Percentiles rank a stretch among this genome's conserved stretches.
Conservation (phyloP, 2,888 invertebrate species). For the Tholera decimalis region DNA sequence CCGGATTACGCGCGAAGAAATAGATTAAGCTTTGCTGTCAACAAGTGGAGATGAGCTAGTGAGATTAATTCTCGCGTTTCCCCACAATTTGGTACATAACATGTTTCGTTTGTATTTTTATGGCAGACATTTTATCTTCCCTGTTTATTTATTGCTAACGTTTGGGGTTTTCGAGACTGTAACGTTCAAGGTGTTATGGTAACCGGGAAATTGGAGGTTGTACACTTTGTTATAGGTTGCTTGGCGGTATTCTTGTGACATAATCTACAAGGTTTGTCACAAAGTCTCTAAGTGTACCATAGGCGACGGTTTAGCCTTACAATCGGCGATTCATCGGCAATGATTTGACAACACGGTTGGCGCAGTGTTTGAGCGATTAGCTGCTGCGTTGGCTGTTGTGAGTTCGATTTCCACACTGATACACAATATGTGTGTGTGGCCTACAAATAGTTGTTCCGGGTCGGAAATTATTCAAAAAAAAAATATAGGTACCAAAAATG, state of each 20-base stretch:
- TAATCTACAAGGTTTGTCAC: too few species aligned
- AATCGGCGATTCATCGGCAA: too few species aligned
- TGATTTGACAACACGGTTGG: too few species aligned
- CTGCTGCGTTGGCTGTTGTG: too few species aligned
- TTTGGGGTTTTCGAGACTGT: conserved; percentile 24
- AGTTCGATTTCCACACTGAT: too few species aligned
- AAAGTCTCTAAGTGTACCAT: neutral
- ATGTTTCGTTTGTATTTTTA: conserved; percentile 40
- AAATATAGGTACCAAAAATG: too few species aligned
- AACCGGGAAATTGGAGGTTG: conserved; percentile 1
- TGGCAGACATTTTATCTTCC: conserved; percentile 43
- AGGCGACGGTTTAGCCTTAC: too few species aligned
- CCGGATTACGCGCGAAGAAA: conserved; percentile 18
- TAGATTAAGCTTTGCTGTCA: conserved; percentile 44
- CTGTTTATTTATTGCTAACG: conserved; percentile 37
- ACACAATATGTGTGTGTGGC: too few species aligned
- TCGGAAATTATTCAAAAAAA: too few species aligned
- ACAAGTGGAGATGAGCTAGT: conserved; percentile 35
- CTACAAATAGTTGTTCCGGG: too few species aligned
- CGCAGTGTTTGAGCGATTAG: too few species aligned
- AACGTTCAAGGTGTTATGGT: conserved; percentile 8
- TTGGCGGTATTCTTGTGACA: neutral
- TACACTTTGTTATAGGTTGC: neutral
- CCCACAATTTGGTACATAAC: conserved; percentile 37
- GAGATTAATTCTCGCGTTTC: conserved; percentile 49